Evolutionary conservation across 2,113 vertebrate genomes (phyloP), one percentile per base, ranked within the genome.

Genomic region (Bujurquina vittata): DNA sequence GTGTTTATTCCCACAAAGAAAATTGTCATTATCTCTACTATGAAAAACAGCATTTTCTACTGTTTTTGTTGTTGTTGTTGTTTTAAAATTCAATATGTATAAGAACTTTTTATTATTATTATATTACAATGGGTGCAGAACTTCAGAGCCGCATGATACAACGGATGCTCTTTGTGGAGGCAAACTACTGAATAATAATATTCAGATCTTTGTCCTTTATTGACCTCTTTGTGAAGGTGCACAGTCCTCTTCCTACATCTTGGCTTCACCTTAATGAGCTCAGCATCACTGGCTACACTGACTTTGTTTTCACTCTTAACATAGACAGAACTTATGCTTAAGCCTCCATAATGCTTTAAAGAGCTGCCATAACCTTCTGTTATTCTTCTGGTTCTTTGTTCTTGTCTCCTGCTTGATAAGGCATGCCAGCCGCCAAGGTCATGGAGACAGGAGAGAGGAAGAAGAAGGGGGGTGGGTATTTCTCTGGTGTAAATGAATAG

Each of bases 361-460:
- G 91, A 93, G 91, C 91, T 91, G 94, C 93, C 91, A 92, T 93
- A 94, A 94, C 94, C 92, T 95, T 94, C 93, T 94, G 94, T 93
- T 94, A 93, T 93, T 94, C 89, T 88, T 89, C 91, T 79, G 54
- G 85, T 88, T 94, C 93, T 95, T 95, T 95, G 93, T 95, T 93
- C 91, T 90, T 92, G 91, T 95, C 92, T 93, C 89, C 82, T 89
- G 92, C 91, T 91, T 92, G 93, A 94, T 93, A 95, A 95, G 91
- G 92, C 89, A 89, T 92, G 92, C 90, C 93, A 93, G 92, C 88
- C 81, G 63, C 92, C 94, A 95, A 95, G 94, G 94, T 95, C 94
- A 95, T 83, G 56, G 80, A 89, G 90, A 92, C 84, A 87, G 87
- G 77, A 89, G 91, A 87, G 90, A 80, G 85, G 85, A 84, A 84